Conservation (phyloP, 2,113 vertebrate species). For the Rhinolophus ferrumequinum region DNA sequence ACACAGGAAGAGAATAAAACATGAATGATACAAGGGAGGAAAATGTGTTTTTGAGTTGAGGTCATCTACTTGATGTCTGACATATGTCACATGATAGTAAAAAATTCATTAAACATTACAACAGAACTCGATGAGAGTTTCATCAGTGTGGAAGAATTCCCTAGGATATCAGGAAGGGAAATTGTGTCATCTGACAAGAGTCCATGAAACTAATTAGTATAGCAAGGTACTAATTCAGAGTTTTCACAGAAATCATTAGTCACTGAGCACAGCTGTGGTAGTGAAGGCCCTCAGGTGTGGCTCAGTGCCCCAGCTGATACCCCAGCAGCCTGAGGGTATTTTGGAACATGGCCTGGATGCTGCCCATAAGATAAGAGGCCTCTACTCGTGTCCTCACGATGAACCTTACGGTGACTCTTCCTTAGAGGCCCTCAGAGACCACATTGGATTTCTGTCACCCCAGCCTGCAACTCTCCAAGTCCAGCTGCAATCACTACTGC, state of each 20-base stretch:
- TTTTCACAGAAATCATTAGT: background rate
- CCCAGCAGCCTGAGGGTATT: background rate
- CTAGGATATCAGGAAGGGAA: background rate
- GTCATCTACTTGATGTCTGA: background rate
- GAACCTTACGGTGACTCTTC: background rate
- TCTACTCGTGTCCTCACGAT: background rate
- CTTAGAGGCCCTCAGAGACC: background rate
- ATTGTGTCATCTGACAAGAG: background rate
- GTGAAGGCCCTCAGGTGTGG: no score
- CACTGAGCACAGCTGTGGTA: background rate
- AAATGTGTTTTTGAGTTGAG: background rate
- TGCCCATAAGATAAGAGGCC: background rate
- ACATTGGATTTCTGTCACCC: background rate
- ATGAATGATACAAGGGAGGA: background rate
- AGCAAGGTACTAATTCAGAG: background rate
- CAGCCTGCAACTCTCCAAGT: background rate
- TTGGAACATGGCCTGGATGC: background rate
- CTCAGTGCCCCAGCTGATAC: background rate
- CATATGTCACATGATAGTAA: background rate
- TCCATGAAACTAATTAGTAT: background rate
- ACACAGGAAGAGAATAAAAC: background rate
- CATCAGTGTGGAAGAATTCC: background rate
- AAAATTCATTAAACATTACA: background rate
- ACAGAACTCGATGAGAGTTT: background rate
- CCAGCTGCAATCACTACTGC: background rate